Conservation (phyloP, 2,113 vertebrate genomes). For the Oncorhynchus tshawytscha region DNA sequence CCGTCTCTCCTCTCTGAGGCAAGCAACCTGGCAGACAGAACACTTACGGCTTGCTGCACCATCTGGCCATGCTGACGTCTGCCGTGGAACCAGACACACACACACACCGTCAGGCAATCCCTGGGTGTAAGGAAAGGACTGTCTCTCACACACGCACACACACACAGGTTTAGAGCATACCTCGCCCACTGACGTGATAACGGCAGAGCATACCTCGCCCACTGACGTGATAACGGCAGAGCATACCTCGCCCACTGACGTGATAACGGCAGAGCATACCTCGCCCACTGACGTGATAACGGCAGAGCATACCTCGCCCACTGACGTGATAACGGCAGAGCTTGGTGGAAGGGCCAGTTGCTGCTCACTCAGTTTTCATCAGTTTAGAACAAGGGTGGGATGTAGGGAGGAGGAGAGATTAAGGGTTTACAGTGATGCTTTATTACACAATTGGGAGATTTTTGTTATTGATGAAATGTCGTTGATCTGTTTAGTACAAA, state of each 20-base stretch:
- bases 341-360: neutral
- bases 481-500: conserved; percentile 3
- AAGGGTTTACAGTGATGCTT: neutral
- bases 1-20: neutral
- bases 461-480: conserved; percentile 1
- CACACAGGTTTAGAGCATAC: neutral
- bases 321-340: conserved; percentile 33
- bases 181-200: conserved; percentile 26
- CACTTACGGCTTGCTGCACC: conserved; percentile 5
- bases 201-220: neutral
- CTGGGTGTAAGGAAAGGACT: too few species aligned
- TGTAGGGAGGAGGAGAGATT: neutral
- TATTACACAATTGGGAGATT: neutral
- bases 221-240: too few species aligned
- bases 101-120: conserved; percentile 14
- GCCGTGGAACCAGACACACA: neutral
- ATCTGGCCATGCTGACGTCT: conserved; percentile 23
- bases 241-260: too few species aligned
- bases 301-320: neutral
- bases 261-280: too few species aligned
- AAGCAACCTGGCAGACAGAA: neutral
- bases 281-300: too few species aligned
- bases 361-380: neutral
- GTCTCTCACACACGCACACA: too few species aligned
- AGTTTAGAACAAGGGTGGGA: too few species aligned